Percentiles rank a stretch among this genome's conserved stretches.
Conservation (phyloP, 2,797 vertebrate genomes). For the Silurus aristotelis region DNA sequence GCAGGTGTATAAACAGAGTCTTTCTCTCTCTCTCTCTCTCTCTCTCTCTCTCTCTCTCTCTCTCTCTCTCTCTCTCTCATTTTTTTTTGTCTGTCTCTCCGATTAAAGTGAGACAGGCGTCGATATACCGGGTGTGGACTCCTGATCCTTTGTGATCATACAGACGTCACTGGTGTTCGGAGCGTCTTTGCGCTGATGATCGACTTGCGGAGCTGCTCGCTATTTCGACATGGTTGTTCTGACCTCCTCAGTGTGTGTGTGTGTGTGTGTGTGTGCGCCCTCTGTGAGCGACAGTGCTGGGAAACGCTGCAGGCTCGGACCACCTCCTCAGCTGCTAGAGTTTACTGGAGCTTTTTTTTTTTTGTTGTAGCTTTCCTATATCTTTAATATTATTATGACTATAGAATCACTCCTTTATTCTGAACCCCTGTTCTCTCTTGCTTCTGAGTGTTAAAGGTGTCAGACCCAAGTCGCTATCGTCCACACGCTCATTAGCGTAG, state of each 20-base stretch:
- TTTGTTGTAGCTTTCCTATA: background rate
- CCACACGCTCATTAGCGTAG: background rate
- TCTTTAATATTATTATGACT: background rate
- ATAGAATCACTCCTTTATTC: background rate
- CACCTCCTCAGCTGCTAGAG: background rate
- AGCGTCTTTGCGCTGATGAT: background rate
- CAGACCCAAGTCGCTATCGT: background rate
- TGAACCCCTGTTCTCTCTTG: no score
- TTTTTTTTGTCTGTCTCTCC: background rate
- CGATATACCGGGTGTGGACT: background rate
- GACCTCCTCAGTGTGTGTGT: constrained; percentile 19
- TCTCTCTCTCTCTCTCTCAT: background rate
- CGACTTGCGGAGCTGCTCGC: background rate
- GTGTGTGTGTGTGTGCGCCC: background rate
- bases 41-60: background rate
- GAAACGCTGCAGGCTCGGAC: constrained; percentile 1
- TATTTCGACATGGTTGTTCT: constrained; percentile 23
- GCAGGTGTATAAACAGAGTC: constrained; percentile 16
- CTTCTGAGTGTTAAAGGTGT: background rate
- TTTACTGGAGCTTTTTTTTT: background rate
- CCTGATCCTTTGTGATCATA: constrained; percentile 15
- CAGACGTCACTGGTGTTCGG: background rate
- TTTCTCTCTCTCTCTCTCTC: background rate
- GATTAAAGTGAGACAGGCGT: constrained; percentile 13
- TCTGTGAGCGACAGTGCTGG: constrained; percentile 17